Conservation (phyloP, 2,113 vertebrate species). For the Syrrhaptes paradoxus region DNA sequence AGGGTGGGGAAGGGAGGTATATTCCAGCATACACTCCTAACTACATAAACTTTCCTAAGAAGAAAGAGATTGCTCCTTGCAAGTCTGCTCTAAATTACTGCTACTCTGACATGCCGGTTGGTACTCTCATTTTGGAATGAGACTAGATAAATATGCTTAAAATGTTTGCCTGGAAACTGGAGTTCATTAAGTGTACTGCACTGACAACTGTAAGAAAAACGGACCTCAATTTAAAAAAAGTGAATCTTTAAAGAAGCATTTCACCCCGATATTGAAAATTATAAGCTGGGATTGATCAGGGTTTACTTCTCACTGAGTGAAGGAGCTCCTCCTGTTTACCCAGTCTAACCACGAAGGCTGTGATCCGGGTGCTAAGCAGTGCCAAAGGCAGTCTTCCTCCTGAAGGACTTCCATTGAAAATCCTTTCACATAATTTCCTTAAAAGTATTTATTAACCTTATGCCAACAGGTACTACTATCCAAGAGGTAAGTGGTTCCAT, state of each 20-base stretch:
- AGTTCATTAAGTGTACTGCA: background rate
- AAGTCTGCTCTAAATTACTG: background rate
- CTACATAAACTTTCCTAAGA: background rate
- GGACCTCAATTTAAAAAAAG: background rate
- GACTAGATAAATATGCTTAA: background rate
- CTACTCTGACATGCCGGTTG: background rate
- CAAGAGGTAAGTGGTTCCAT: background rate
- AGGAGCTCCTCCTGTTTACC: background rate
- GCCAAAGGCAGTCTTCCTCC: background rate
- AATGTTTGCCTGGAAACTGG: background rate
- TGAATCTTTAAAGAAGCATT: background rate
- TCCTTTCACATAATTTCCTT: conserved; percentile 8
- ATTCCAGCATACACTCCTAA: background rate
- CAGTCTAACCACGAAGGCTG: background rate
- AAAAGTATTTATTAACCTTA: background rate
- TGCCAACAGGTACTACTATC: background rate
- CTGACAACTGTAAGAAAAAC: background rate
- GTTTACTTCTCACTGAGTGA: background rate
- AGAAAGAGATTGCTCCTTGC: background rate
- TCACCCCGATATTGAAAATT: background rate
- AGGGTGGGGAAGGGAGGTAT: background rate
- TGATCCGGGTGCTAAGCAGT: background rate
- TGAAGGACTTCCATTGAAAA: background rate
- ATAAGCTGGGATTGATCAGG: background rate
- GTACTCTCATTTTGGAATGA: background rate